phyloP scores from a whole-genome alignment of 2,888 invertebrate species.

The Geophilus truncorum region DNA sequence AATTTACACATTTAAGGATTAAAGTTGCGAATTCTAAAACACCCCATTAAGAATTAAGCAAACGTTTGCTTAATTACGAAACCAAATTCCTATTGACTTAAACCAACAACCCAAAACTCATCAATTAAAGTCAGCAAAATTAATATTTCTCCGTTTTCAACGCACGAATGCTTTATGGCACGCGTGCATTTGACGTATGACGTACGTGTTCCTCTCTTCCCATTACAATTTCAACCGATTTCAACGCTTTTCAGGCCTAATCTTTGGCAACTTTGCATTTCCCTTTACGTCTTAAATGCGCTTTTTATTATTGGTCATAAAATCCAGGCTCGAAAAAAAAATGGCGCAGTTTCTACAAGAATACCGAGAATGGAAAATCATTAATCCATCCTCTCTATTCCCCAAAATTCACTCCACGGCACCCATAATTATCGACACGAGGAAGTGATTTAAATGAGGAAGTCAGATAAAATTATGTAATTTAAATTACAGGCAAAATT shows the following conservation, averaged over 20 bases:
- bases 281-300: not conserved
- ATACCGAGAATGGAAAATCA: not conserved
- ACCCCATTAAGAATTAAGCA: not conserved
- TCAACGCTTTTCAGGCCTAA: not conserved
- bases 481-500: not conserved
- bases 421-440: not conserved
- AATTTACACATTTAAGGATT: not conserved
- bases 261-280: not conserved
- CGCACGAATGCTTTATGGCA: not conserved
- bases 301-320: no score
- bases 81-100: not conserved
- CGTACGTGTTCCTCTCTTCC: not conserved
- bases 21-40: not conserved
- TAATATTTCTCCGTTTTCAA: no score
- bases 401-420: not conserved
- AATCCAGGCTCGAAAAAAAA: no score
- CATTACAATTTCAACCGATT: not conserved
- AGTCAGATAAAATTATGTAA: not conserved
- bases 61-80: not conserved
- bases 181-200: not conserved
- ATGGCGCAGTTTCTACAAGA: no score
- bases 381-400: not conserved
- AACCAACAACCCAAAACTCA: not conserved
- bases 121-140: not conserved
- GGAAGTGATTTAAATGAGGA: not conserved